Base-by-base conservation (phyloP, 2,113 vertebrate species). In the Pteropus alecto region DNA sequence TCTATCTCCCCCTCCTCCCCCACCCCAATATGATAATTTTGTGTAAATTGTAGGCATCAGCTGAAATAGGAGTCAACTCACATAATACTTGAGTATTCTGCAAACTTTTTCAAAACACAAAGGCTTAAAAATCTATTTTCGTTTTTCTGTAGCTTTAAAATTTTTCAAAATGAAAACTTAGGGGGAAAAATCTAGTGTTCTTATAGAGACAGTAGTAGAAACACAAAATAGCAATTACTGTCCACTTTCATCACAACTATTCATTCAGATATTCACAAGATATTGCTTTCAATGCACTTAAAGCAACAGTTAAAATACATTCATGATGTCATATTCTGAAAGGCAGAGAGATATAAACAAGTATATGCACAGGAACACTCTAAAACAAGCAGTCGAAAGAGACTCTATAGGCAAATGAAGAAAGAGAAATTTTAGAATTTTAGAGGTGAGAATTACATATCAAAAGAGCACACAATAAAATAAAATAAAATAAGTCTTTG, bases 21-120 rank as follows among this genome's bases (percentile, higher is more conserved):
- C 51, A 51, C 5, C 14, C 51, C 3, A 58, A 91, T 74, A 54
- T 56, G 26, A 74, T 51, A 85, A 79, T 2, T 81, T 61, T 65
- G 30, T 3, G 63, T 74, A 60, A 87, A 79, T 61, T 89, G 3
- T 43, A 43, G 30, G 2, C 51, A 19, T n/a, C 51, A 93, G 28
- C 48, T 91, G 38, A 84, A 87, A 61, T 65, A 96, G 8, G 4
- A 85, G 30, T 6, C 30, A 91, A 16, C 2, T 48, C 22, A 95
- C 4, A 68, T 68, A 7, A 86, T 33, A 18, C 15, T 70, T 92
- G 4, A 7, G 63, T 35, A 33, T 89, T 83, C 65, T 60, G 43
- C 18, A 96, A 95, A 15, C 6, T 87, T 94, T 93, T 82, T 73
- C 65, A 90, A 96, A 79, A 65, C 41, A 83, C 5, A 74, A 43